These are phyloP conservation scores for Mythimna impura DNA, from an alignment of 2,888 invertebrate genomes.

Conservation along the genomic window DNA sequence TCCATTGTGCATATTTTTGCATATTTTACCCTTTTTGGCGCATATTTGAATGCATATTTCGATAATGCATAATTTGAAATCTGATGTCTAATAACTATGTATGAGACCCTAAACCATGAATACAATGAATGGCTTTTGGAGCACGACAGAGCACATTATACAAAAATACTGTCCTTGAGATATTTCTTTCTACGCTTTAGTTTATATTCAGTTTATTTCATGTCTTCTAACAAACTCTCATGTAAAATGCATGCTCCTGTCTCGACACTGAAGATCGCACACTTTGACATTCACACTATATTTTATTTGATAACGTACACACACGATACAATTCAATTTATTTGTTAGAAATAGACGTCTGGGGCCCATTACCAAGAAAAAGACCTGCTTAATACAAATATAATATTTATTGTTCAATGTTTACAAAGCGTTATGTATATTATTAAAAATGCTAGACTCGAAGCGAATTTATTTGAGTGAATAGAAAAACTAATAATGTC, in stretches of 20 bases:
- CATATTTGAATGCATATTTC: too few species aligned
- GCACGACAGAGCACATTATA: not conserved
- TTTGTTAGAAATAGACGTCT: conserved; percentile 15
- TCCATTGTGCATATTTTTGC: too few species aligned
- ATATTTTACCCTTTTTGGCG: too few species aligned
- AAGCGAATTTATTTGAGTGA: not conserved
- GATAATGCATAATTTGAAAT: too few species aligned
- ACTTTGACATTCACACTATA: conserved; percentile 53
- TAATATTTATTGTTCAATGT: not conserved
- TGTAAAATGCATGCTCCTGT: conserved; percentile 61
- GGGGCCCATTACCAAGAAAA: conserved; percentile 1
- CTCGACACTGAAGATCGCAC: conserved; percentile 38
- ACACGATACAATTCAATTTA: conserved; percentile 53
- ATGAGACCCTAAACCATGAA: too few species aligned
- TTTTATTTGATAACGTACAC: conserved; percentile 40
- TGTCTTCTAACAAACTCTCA: conserved; percentile 53
- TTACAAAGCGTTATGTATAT: not conserved
- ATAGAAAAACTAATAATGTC: not conserved
- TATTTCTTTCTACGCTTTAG: not conserved
- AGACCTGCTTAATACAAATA: too few species aligned
- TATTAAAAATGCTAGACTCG: not conserved
- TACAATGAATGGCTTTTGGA: too few species aligned
- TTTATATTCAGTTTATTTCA: conserved; percentile 9
- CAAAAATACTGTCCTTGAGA: not conserved
- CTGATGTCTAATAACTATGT: too few species aligned